A percentile compares a stretch with the other conserved stretches of the same genome.
phyloP scores from a whole-genome alignment of 2,888 invertebrate genomes.

The Cephus pulcher region DNA sequence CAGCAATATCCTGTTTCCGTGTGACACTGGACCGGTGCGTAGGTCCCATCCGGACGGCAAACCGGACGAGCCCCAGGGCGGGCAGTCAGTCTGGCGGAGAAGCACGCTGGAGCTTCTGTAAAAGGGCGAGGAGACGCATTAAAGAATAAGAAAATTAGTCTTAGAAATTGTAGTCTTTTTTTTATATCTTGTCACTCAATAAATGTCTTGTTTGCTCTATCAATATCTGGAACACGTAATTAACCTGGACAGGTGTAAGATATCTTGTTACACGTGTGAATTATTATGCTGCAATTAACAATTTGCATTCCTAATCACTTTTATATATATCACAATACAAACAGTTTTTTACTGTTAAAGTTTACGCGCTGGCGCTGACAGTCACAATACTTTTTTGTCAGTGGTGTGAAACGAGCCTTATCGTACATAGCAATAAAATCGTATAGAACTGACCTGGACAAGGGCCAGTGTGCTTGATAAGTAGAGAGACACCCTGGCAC shows the following conservation, averaged over 20 bases:
- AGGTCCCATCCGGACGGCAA: constrained; percentile 86
- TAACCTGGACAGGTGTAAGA: background rate
- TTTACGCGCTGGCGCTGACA: background rate
- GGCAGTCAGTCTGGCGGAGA: constrained; percentile 64
- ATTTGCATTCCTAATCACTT: background rate
- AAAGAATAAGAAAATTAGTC: background rate
- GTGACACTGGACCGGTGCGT: constrained; percentile 88
- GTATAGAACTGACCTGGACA: constrained; percentile 74
- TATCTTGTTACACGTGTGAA: background rate
- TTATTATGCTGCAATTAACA: background rate
- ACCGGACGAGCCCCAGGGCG: constrained; percentile 77
- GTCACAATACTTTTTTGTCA: background rate
- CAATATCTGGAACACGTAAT: background rate
- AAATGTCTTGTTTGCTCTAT: background rate
- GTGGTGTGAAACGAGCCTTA: background rate
- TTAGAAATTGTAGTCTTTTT: background rate
- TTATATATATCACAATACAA: background rate
- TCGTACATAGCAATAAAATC: background rate
- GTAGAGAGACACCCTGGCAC: constrained; percentile 80
- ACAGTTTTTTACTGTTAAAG: background rate
- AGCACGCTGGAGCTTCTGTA: constrained; percentile 65
- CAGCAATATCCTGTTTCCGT: constrained; percentile 83
- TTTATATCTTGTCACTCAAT: background rate
- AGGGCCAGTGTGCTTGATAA: constrained; percentile 79
- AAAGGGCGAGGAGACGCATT: background rate